Base-by-base conservation (phyloP, 2,888 invertebrate genomes). In the Lasioglossum marginatum region DNA sequence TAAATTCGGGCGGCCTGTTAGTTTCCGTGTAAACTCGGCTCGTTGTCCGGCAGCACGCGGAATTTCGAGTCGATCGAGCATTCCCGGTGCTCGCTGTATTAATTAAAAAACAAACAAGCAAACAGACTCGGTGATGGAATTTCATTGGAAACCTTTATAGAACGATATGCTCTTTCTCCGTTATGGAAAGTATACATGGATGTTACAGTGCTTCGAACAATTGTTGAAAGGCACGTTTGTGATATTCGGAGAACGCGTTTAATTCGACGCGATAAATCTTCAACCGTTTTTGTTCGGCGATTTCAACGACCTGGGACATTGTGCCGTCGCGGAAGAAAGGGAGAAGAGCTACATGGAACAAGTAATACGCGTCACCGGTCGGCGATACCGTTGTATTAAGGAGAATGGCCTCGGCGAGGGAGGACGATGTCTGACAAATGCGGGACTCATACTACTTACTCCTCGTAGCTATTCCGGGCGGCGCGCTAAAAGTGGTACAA, bases 351-450 rank as follows among this genome's bases (percentile, higher is more conserved):
- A 19, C 34, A 12, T 57, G 80, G 83, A 83, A 75, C 83, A 31
- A 63, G 86, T 83, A 79, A 85, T 79, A 85, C 77, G 77, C 82
- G 82, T 87, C 86, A 79, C 66, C 19, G 31, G 45, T 83, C 78
- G 76, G 45, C 86, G 86, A 87, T 82, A 75, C 57, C 43, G 75
- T 79, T 68, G 82, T 78, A 81, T 86, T 83, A 87, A 86, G 86
- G 80, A 82, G 79, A 78, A 82, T 73, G 57, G 86, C 14, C 48
- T 45, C 34, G 10, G 37, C 34, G 73, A n/a, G 70, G 82, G 45
- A 45, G 70, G 48, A 77, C 79, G 74, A 77, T 78, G 87, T 76
- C 87, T 82, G 87, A 87, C 86, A 86, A 86, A 87, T 82, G 72
- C 86, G 77, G 31, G 71, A 34, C 80, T 82, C 77, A 57, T 82